Conservation (phyloP, 2,888 invertebrate species). For the Tridacna gigas region DNA sequence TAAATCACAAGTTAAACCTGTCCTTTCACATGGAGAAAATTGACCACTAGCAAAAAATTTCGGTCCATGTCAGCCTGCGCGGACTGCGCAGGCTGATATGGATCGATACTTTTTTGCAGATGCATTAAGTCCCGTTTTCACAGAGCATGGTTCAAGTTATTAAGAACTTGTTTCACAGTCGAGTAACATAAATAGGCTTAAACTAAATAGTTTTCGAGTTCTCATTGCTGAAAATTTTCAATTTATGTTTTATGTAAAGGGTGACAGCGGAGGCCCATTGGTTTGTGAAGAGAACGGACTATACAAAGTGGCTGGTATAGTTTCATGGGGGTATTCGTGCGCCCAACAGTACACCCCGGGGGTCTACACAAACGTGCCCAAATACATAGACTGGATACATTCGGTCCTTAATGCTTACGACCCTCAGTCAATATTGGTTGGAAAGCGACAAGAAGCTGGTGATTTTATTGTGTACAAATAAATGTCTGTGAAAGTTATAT, state of each 20-base stretch:
- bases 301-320: conserved; percentile 79
- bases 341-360: conserved; percentile 78
- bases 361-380: conserved; percentile 76
- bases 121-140: too few relatives aligned
- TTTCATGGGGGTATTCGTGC: conserved; percentile 81
- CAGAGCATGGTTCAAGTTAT: too few relatives aligned
- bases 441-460: not conserved
- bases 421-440: conserved; percentile 27
- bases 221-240: too few relatives aligned
- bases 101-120: not conserved
- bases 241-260: conserved; percentile 61
- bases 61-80: too few relatives aligned
- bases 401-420: conserved; percentile 65
- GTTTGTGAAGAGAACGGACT: conserved; percentile 73
- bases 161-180: too few relatives aligned
- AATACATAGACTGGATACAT: conserved; percentile 77
- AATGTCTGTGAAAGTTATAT: not conserved
- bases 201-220: too few relatives aligned
- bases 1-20: too few relatives aligned
- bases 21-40: too few relatives aligned
- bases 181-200: too few relatives aligned
- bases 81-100: too few relatives aligned
- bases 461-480: conserved; percentile 19
- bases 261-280: conserved; percentile 82
- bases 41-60: too few relatives aligned